phyloP scores from a whole-genome alignment of 2,113 vertebrate species.

The Petaurus breviceps region DNA sequence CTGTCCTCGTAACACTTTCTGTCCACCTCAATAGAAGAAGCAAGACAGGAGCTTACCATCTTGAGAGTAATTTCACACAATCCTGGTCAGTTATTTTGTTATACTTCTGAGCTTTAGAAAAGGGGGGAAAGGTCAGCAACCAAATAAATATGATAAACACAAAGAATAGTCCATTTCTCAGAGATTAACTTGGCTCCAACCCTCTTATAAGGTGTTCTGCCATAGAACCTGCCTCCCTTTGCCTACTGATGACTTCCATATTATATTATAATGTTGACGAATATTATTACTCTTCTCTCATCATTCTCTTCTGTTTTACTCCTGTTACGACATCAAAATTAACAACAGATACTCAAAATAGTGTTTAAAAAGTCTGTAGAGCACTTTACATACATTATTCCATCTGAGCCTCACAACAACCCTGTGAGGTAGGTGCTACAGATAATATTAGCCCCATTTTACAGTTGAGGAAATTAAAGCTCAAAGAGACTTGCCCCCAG shows the following conservation, averaged over 20 bases:
- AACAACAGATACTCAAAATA: not conserved
- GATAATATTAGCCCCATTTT: not conserved
- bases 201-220: not conserved
- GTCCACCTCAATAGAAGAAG: not conserved
- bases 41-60: not conserved
- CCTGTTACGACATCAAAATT: not conserved
- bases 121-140: not conserved
- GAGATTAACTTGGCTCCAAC: not conserved
- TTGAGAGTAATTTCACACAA: not conserved
- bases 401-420: not conserved
- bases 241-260: not conserved
- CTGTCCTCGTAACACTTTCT: not conserved
- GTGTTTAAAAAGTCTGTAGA: not conserved
- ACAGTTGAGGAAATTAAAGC: not conserved
- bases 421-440: not conserved
- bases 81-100: not conserved
- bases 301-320: not conserved
- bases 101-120: not conserved
- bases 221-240: not conserved
- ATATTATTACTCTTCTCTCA: not conserved
- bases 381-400: not conserved
- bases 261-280: not conserved
- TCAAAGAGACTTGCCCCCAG: not conserved
- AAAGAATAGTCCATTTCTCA: not conserved
- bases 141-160: not conserved